Conservation (phyloP, 1,140 invertebrate species). For the Stegodyphus dumicola region DNA sequence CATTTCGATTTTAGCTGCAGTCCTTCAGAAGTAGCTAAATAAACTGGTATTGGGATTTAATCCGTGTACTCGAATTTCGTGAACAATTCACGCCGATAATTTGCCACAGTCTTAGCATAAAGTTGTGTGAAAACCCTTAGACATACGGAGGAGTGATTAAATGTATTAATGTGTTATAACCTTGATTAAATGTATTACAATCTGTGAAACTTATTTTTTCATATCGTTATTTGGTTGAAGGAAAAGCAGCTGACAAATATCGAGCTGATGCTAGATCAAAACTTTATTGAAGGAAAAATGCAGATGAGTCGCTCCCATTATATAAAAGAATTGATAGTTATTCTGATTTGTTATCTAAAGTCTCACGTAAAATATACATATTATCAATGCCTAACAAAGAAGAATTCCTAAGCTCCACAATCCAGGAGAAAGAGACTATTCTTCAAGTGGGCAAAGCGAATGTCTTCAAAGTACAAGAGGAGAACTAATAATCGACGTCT, state of each 20-base stretch:
- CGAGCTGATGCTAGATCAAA: constrained; percentile 9
- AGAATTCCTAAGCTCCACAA: background rate
- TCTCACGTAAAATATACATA: background rate
- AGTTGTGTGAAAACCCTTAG: no score
- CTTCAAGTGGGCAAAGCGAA: background rate
- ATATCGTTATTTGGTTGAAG: constrained; percentile 14
- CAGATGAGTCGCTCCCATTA: background rate
- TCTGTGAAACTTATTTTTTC: constrained; percentile 9
- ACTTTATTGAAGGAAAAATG: constrained; percentile 4
- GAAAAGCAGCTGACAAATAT: background rate
- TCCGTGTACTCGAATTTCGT: no score
- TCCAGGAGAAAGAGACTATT: background rate
- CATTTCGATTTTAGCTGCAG: no score
- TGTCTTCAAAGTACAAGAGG: background rate
- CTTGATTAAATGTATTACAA: no score
- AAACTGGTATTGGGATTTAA: no score
- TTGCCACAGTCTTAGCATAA: no score
- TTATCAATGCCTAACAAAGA: constrained; percentile 5
- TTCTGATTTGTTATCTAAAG: background rate
- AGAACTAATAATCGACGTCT: no score
- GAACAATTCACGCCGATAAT: no score
- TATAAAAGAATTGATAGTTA: constrained; percentile 26
- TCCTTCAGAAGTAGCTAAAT: no score
- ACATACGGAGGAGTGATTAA: no score
- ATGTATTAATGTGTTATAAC: no score